Evolutionary conservation across 1,140 invertebrate genomes (phyloP), one percentile per base, ranked within the genome.

Genomic region (Thaumetopoea pityocampa): DNA sequence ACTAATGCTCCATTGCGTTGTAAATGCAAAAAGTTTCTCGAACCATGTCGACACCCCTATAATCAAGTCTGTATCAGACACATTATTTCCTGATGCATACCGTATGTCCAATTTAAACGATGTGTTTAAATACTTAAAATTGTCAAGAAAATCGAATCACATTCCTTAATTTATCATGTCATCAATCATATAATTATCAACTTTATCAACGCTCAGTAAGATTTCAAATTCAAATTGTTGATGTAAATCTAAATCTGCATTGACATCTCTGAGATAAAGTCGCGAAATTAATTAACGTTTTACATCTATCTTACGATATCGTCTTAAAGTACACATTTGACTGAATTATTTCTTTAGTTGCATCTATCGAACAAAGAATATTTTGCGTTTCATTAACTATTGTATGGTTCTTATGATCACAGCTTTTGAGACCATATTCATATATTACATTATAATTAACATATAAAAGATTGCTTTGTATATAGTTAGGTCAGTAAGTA

Each of bases 41-140:
- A n/a, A n/a, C n/a, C n/a, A n/a, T 24, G 33, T 24, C 33, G 34
- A 36, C 34, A 36, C 34, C 34, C 14, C n/a, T 36, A 24, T 15
- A 6, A 5, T 26, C 20, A 36, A n/a, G 14, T 26, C 6, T 3
- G 23, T 14, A 36, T 36, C 28, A 41, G 19, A 30, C 23, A 19
- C 30, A 30, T 41, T 41, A 41, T 41, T 41, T 32, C 37, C 37
- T 15, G 23, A 29, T 27, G 18, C 27, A 30, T 32, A 20, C 24
- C 37, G 37, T 24, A 32, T 28, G 30, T 32, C 37, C 37, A 41
- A 41, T 20, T 24, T 41, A 41, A 41, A 41, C 23, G 37, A 32
- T 30, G 37, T 32, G 27, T 41, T 41, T 20, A 32, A 32, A 41
- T 41, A 41, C 37, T 41, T 41, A 10, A 40, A 30, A 40, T 41